Evolutionary conservation across 1,140 invertebrate genomes (phyloP).

Genomic region (Heliconius eleuchia): DNA sequence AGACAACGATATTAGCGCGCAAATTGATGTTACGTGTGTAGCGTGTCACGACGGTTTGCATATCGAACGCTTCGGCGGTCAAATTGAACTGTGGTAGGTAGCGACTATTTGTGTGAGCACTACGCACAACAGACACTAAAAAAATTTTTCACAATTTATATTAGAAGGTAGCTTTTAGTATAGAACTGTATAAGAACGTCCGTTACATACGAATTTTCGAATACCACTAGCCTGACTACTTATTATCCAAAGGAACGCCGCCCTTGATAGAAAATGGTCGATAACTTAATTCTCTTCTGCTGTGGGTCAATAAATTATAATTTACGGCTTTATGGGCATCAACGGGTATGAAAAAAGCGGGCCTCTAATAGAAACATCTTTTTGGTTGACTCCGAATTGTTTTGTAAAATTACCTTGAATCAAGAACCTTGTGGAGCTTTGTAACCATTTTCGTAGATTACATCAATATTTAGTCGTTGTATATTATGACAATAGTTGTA

Average conservation of each 20-base stretch:
- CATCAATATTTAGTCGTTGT: background rate
- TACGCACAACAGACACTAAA: slow-evolving; percentile 31
- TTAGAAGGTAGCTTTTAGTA: slow-evolving; percentile 39
- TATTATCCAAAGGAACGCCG: slow-evolving; percentile 64
- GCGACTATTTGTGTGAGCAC: background rate
- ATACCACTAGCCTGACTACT: slow-evolving; percentile 55
- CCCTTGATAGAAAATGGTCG: slow-evolving; percentile 55
- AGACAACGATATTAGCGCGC: slow-evolving; percentile 28
- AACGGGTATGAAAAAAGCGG: slow-evolving; percentile 62
- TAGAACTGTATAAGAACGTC: slow-evolving; percentile 51
- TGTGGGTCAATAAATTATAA: slow-evolving; percentile 76
- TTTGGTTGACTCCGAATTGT: slow-evolving; percentile 65
- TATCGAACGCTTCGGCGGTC: slow-evolving; percentile 53
- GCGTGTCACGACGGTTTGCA: slow-evolving; percentile 50
- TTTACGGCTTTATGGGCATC: slow-evolving; percentile 71
- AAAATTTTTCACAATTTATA: slow-evolving; percentile 49
- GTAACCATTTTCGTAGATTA: background rate
- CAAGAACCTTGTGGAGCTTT: slow-evolving; percentile 20
- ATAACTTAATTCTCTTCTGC: slow-evolving; percentile 77
- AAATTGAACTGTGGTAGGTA: slow-evolving; percentile 73
- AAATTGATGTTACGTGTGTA: slow-evolving; percentile 69
- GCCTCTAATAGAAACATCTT: slow-evolving; percentile 77
- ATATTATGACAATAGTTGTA: background rate
- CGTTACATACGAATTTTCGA: slow-evolving; percentile 53
- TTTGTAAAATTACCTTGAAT: slow-evolving; percentile 45